Percentiles rank a stretch among this genome's conserved stretches.
phyloP scores from a whole-genome alignment of 2,113 vertebrate species.

The Gobiocypris rarus region DNA sequence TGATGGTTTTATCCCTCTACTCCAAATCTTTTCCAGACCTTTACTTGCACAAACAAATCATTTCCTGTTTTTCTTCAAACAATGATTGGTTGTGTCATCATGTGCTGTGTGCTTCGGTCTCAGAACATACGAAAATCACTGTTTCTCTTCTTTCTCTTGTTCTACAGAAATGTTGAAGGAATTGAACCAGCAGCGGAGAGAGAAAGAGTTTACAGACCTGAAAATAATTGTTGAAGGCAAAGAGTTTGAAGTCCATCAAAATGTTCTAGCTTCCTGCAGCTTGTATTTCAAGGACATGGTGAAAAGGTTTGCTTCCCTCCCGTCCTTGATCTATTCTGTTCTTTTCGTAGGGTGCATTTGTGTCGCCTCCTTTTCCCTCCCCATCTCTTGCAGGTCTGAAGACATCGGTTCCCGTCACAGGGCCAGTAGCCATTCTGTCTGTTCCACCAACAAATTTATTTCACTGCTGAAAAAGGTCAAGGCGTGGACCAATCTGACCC shows the following conservation, averaged over 20 bases:
- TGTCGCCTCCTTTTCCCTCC: conserved; percentile 85
- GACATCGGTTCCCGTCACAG: conserved; percentile 95
- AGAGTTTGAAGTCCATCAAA: conserved; percentile 99
- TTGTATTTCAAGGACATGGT: conserved; percentile 99
- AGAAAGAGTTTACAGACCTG: conserved; percentile 99
- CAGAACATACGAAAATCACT: conserved; percentile 87
- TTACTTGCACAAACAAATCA: conserved; percentile 74
- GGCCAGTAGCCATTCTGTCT: conserved; percentile 95
- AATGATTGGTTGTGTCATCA: conserved; percentile 27
- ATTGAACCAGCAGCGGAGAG: conserved; percentile 99
- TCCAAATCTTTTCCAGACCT: conserved; percentile 43
- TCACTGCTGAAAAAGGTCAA: conserved; percentile 76
- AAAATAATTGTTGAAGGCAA: conserved; percentile 99
- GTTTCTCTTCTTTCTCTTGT: conserved; percentile 95
- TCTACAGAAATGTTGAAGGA: conserved; percentile 99
- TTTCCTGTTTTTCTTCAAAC: conserved; percentile 86
- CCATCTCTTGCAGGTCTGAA: conserved; percentile 97
- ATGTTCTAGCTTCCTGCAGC: conserved; percentile 99
- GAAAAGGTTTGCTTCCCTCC: conserved; percentile 99
- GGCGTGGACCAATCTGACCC: conserved; percentile 76
- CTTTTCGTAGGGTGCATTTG: conserved; percentile 97
- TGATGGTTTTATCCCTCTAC: conserved; percentile 37
- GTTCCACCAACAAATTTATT: conserved; percentile 91
- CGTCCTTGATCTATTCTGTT: conserved; percentile 91
- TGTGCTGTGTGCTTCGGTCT: conserved; percentile 61